Percentiles rank a stretch among this genome's conserved stretches.
Conservation (phyloP, 1,140 invertebrate genomes). For the Helicoverpa armigera region DNA sequence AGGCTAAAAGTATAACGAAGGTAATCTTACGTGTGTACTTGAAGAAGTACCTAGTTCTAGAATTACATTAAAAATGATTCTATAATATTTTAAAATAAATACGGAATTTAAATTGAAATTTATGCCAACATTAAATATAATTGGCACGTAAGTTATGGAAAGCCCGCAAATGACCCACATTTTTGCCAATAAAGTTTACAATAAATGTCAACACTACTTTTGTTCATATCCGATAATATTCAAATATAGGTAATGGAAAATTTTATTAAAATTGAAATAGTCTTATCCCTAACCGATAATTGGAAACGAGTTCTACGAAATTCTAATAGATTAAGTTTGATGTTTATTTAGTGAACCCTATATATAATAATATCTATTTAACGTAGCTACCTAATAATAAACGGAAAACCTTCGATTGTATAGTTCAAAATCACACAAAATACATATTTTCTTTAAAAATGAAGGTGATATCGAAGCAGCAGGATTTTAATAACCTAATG, state of each 20-base stretch:
- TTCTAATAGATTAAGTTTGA: background rate
- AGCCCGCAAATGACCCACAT: background rate
- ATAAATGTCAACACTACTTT: conserved; percentile 14
- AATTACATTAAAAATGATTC: background rate
- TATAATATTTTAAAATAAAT: background rate
- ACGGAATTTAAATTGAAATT: background rate
- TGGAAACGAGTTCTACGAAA: background rate
- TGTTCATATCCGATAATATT: conserved; percentile 3
- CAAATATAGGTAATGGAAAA: background rate
- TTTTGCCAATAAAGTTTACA: background rate
- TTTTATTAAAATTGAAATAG: conserved; percentile 1
- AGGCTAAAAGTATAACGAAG: too few relatives aligned
- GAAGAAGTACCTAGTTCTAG: too few relatives aligned
- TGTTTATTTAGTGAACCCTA: background rate
- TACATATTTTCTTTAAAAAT: too few relatives aligned
- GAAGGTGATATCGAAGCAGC: too few relatives aligned
- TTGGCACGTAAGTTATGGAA: conserved; percentile 1
- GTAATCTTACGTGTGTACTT: too few relatives aligned
- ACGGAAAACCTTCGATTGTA: too few relatives aligned
- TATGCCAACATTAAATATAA: background rate
- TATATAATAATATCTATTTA: too few relatives aligned
- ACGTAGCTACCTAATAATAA: too few relatives aligned
- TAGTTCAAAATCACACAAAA: too few relatives aligned
- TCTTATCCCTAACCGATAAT: background rate
- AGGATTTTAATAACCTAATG: too few relatives aligned